A percentile compares a stretch with the other conserved stretches of the same genome.
phyloP scores from a whole-genome alignment of 2,797 vertebrate species.

The Simalia tracyae region DNA sequence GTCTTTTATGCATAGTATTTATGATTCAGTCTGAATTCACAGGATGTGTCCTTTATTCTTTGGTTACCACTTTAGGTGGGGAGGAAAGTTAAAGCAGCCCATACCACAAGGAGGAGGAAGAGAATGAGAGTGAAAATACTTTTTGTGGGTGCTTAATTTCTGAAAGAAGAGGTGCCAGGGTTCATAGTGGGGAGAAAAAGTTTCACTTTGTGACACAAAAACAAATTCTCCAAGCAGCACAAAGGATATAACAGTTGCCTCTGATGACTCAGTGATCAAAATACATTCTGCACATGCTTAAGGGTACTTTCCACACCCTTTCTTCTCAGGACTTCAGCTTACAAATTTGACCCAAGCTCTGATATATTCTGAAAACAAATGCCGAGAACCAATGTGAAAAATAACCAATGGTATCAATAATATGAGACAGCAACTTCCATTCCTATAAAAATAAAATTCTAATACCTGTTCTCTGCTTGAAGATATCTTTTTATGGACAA shows the following conservation, averaged over 20 bases:
- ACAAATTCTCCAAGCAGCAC: not conserved
- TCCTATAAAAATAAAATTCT: not conserved
- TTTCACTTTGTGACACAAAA: not conserved
- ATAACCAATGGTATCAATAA: not conserved
- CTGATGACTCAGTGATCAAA: not conserved
- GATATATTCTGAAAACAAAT: not conserved
- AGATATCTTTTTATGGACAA: not conserved
- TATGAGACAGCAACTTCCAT: not conserved
- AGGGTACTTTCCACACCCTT: not conserved
- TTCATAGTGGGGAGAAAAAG: not conserved
- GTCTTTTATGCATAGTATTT: not conserved
- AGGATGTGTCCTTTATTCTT: slow-evolving; percentile 27
- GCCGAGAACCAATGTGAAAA: not conserved
- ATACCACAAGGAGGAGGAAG: not conserved
- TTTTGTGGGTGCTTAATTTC: not conserved
- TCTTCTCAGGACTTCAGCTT: not conserved
- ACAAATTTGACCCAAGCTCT: not conserved
- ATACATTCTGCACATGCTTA: not conserved
- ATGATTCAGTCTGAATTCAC: slow-evolving; percentile 17
- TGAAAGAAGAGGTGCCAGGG: not conserved
- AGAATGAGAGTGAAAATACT: not conserved
- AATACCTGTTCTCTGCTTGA: not conserved
- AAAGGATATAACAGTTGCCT: not conserved
- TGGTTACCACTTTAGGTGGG: slow-evolving; percentile 12
- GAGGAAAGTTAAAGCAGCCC: slow-evolving; percentile 15